Evolutionary conservation across 2,888 invertebrate species (phyloP).

Genomic region (Muschampia plurimacula): DNA sequence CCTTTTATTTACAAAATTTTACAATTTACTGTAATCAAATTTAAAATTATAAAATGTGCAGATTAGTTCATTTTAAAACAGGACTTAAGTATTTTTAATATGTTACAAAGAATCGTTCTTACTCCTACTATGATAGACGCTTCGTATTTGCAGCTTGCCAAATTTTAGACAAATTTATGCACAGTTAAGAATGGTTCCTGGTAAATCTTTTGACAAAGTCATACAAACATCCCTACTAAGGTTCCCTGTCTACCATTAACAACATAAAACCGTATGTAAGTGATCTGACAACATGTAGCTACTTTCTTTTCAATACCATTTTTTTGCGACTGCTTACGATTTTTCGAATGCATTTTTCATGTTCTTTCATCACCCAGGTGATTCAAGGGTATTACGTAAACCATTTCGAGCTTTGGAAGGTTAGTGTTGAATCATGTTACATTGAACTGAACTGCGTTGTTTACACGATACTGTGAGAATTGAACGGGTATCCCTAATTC

Average conservation of each 20-base stretch:
- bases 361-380: slow-evolving; percentile 44
- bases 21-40: too few species aligned
- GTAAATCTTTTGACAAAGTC: background rate
- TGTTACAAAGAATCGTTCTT: too few species aligned
- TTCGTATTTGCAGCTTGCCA: too few species aligned
- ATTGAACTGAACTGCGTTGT: slow-evolving; percentile 45
- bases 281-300: slow-evolving; percentile 10
- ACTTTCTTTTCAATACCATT: slow-evolving; percentile 1
- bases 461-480: slow-evolving; percentile 28
- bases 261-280: background rate
- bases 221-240: background rate
- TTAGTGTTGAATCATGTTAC: slow-evolving; percentile 45
- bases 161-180: background rate
- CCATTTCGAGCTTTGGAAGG: slow-evolving; percentile 45
- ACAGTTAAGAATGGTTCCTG: background rate
- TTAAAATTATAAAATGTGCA: too few species aligned
- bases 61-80: too few species aligned
- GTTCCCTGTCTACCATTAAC: background rate
- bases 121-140: too few species aligned
- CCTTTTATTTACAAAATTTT: too few species aligned
- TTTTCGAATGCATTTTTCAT: slow-evolving; percentile 31
- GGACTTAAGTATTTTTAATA: too few species aligned
- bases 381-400: slow-evolving; percentile 47
- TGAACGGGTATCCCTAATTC: background rate
- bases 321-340: slow-evolving; percentile 7